Percentiles rank a stretch among this genome's conserved stretches.
phyloP scores from a whole-genome alignment of 2,888 invertebrate genomes.

The Caenorhabditis sp. region DNA sequence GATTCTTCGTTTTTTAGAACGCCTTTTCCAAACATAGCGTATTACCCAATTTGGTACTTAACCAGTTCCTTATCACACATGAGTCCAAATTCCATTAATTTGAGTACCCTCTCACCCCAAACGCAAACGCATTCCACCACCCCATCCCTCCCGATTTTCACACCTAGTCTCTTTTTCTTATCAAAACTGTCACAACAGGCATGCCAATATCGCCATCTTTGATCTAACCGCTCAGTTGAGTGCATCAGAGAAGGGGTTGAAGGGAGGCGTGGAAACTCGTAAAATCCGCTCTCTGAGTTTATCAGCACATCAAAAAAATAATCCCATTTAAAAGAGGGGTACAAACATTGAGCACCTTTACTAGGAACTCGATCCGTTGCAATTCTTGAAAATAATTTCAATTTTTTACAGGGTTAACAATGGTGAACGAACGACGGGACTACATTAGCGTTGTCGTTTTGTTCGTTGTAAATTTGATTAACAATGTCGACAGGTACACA shows the following conservation, averaged over 20 bases:
- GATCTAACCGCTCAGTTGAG: constrained; percentile 51
- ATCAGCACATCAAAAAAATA: constrained; percentile 43
- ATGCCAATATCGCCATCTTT: constrained; percentile 58
- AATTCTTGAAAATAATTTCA: not conserved
- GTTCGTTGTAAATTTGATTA: constrained; percentile 94
- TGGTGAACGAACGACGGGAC: constrained; percentile 66
- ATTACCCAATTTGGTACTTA: not conserved
- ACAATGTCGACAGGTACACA: constrained; percentile 98
- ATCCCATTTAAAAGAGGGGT: constrained; percentile 27
- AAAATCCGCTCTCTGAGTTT: constrained; percentile 46
- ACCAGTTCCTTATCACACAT: not conserved
- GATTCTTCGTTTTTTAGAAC: not conserved
- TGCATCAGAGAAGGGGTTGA: constrained; percentile 6
- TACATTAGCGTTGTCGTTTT: constrained; percentile 65
- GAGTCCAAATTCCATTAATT: constrained; percentile 40
- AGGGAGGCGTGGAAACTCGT: constrained; percentile 59
- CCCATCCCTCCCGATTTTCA: constrained; percentile 31
- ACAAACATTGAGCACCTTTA: constrained; percentile 21
- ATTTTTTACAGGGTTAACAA: constrained; percentile 34
- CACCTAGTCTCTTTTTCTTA: constrained; percentile 32
- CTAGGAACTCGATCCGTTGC: not conserved
- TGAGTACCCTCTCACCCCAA: constrained; percentile 2
- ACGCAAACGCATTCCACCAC: constrained; percentile 33
- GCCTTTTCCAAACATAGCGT: not conserved
- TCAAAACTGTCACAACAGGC: constrained; percentile 44